Evolutionary conservation across 2,888 invertebrate species (phyloP).

Genomic region (Drosophila austrosaltans): DNA sequence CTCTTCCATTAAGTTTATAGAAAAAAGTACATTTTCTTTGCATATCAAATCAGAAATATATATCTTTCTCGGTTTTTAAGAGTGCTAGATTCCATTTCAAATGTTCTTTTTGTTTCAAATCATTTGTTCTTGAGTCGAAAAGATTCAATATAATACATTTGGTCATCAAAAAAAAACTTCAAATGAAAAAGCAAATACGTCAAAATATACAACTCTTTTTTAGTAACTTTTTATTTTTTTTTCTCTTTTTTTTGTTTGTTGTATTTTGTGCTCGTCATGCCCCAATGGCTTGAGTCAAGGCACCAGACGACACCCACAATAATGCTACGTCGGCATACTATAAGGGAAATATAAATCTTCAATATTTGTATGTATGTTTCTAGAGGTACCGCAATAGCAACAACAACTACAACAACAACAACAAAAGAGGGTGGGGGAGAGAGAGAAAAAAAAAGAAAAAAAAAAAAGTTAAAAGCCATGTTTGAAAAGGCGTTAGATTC

Average conservation of each 20-base stretch:
- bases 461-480: constrained; percentile 43
- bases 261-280: constrained; percentile 64
- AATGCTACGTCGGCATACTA: constrained; percentile 64
- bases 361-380: constrained; percentile 33
- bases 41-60: no score
- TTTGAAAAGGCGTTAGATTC: constrained; percentile 77
- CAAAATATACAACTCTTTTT: neutral
- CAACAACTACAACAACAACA: constrained; percentile 19
- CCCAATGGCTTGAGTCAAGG: constrained; percentile 67
- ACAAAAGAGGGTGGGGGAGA: constrained; percentile 43
- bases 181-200: neutral
- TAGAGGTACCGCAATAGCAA: constrained; percentile 32
- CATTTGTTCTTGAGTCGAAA: no score
- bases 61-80: no score
- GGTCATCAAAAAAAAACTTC: no score
- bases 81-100: no score
- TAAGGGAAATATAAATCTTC: constrained; percentile 76
- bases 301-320: constrained; percentile 75
- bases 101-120: no score
- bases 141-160: no score
- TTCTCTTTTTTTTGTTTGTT: constrained; percentile 13
- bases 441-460: constrained; percentile 53
- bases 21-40: no score
- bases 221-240: neutral
- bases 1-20: no score